Base-by-base conservation (phyloP, 2,888 invertebrate species). In the Tipula unca region DNA sequence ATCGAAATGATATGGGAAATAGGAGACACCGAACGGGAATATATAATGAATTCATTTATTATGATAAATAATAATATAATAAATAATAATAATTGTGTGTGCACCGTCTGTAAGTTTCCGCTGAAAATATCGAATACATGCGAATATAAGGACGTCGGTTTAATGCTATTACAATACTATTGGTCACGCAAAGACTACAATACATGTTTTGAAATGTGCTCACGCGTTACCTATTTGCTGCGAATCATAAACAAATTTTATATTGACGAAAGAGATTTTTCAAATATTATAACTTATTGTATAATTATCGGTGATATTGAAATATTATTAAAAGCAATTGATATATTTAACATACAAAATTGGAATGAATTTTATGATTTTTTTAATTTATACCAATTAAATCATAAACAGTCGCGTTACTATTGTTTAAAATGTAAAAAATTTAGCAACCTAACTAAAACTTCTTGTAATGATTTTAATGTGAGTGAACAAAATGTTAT, bases 101-200 rank as follows among this genome's bases (percentile, higher is more conserved):
- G 91, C 86, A 88, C 88, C 86, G 89, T 89, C 86, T 91, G 91
- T 87, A 88, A 89, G 82, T 91, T 91, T 69, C 91, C 91, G 0
- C 86, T 91, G 84, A 89, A 89, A 14, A 91, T 90, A 86, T 89
- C 89, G 85, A 90, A 89, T 48, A 88, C 88, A 6, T 91, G 91
- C 84, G 88, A 88, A 82, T 91, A 90, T 85, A 90, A 90, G 85
- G 89, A 89, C 35, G 87, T 91, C 48, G 91, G 91, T 29, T 89
- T 90, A 8, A 89, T 89, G 85, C 87, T 91, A 20, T 86, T 91
- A 85, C 89, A 90, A 29, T 91, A 90, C 86, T 89, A 90, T 86
- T 91, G 91, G 91, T 91, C 91, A 3, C 89, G 91, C 48, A 89
- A 89, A 86, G 91, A 91, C 86, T 91, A 90, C 85, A 88, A 89